Evolutionary conservation across 2,888 invertebrate genomes (phyloP).

Genomic region (Gymnosoma rotundatum): DNA sequence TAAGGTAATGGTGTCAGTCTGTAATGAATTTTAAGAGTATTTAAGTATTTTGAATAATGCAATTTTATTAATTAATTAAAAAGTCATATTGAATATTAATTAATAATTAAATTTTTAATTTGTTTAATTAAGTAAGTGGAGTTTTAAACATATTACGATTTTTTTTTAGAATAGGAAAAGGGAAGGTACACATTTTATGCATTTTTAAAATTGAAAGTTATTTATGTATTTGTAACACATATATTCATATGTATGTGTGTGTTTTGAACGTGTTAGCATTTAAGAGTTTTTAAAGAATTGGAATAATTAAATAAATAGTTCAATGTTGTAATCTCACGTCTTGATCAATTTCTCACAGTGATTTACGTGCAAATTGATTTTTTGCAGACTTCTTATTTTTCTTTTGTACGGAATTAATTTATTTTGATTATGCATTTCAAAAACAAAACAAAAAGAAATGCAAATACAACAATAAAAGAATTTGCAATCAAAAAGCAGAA

Average conservation of each 20-base stretch:
- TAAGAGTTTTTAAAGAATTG: conserved; percentile 5
- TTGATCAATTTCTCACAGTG: conserved; percentile 66
- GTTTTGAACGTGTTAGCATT: not conserved
- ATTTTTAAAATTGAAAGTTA: no score
- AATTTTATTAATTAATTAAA: no score
- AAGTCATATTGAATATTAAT: no score
- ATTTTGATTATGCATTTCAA: conserved; percentile 47
- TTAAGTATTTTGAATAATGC: no score
- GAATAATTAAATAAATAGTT: conserved; percentile 1
- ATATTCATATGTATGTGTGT: not conserved
- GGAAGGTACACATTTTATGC: no score
- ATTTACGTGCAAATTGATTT: conserved; percentile 61
- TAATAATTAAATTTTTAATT: no score
- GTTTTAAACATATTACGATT: no score
- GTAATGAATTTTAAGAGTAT: no score
- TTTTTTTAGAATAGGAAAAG: no score
- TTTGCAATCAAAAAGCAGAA: conserved; percentile 40
- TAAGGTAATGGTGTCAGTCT: no score
- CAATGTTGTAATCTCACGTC: conserved; percentile 57
- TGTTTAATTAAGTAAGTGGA: no score
- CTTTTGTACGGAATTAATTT: conserved; percentile 5
- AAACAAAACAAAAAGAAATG: conserved; percentile 3
- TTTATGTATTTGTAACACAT: not conserved
- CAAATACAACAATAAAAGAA: not conserved
- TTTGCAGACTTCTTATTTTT: conserved; percentile 27